Conservation (phyloP, 2,888 invertebrate genomes). For the Sesia apiformis region DNA sequence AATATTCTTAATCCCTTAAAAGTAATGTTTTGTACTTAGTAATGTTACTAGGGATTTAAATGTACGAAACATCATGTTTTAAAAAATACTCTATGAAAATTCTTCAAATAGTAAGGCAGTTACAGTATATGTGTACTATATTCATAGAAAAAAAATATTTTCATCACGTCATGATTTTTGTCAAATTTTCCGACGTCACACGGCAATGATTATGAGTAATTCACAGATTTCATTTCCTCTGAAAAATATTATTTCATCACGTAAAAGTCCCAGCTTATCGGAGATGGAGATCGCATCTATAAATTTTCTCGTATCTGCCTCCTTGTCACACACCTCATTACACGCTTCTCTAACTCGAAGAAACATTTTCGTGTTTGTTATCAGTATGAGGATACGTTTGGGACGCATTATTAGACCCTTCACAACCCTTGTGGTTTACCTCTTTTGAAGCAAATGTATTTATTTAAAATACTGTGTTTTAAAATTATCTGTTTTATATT, state of each 20-base stretch:
- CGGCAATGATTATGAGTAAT: no score
- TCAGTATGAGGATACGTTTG: conserved; percentile 9
- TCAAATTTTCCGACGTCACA: no score
- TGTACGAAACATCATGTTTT: no score
- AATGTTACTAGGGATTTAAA: no score
- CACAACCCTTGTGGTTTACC: conserved; percentile 6
- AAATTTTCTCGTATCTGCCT: background rate
- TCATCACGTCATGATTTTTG: no score
- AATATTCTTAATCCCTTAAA: no score
- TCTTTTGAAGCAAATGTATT: conserved; percentile 2
- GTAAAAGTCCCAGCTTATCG: background rate
- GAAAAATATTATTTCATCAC: background rate
- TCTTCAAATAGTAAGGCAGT: no score
- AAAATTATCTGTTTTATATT: no score
- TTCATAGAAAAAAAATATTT: no score
- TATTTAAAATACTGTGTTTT: background rate
- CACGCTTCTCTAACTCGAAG: conserved; percentile 7
- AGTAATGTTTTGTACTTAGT: no score
- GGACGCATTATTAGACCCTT: conserved; percentile 10
- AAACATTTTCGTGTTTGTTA: conserved; percentile 10
- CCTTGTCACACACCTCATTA: conserved; percentile 6
- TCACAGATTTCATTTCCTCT: background rate
- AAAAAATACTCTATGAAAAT: no score
- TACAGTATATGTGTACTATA: no score
- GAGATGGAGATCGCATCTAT: background rate